Evolutionary conservation across 2,888 invertebrate genomes (phyloP).

Genomic region (Oscheius myriophilus): DNA sequence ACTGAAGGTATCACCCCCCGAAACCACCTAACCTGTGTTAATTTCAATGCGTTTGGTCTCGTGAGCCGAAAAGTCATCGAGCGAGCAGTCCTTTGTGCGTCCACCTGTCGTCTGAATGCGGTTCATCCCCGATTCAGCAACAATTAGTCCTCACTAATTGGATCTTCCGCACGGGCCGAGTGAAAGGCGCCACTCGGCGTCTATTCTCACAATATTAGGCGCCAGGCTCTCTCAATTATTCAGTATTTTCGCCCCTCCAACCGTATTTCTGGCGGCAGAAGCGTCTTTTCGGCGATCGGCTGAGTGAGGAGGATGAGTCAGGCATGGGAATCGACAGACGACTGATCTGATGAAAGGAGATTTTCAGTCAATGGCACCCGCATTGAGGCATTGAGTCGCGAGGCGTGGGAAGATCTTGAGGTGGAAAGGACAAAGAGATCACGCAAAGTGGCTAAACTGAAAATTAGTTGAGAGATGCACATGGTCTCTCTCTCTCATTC

Average conservation of each 20-base stretch:
- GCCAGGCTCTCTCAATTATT: constrained; percentile 10
- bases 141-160: constrained; percentile 27
- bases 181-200: constrained; percentile 8
- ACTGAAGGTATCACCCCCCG: too few species aligned
- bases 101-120: constrained; percentile 4
- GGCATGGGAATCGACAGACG: background rate
- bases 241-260: constrained; percentile 7
- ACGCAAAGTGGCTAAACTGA: too few species aligned
- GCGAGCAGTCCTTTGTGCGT: background rate
- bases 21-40: too few species aligned
- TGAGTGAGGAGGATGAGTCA: background rate
- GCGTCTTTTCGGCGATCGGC: background rate
- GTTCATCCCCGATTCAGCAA: constrained; percentile 29
- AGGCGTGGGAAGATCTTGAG: too few species aligned
- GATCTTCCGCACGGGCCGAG: constrained; percentile 16
- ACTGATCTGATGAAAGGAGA: background rate
- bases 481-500: background rate
- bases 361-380: too few species aligned
- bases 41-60: too few species aligned
- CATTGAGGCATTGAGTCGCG: too few species aligned
- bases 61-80: too few species aligned
- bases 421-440: too few species aligned
- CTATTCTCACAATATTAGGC: background rate
- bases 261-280: background rate
- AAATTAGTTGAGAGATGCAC: background rate